Evolutionary conservation across 2,113 vertebrate species (phyloP).

Genomic region (Puffinus mauretanicus): DNA sequence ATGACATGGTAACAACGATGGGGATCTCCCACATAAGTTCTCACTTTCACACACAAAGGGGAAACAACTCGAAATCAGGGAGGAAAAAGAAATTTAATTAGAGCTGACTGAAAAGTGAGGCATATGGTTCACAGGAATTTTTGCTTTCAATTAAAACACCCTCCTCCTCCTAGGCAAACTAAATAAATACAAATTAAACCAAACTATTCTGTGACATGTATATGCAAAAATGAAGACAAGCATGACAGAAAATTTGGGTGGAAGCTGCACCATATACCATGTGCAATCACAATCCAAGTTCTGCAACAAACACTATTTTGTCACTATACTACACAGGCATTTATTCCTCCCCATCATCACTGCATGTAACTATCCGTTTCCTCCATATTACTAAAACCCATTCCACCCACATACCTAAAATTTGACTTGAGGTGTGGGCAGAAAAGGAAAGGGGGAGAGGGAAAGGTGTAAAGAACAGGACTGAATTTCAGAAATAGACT

Average conservation of each 20-base stretch:
- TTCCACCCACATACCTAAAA: constrained; percentile 1
- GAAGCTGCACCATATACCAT: not conserved
- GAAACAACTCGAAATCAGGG: not conserved
- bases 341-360: not conserved
- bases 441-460: not conserved
- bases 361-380: not conserved
- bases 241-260: not conserved
- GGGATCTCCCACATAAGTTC: not conserved
- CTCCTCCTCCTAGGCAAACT: not conserved
- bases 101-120: not conserved
- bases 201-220: not conserved
- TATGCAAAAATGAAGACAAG: not conserved
- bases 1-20: not conserved
- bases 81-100: constrained; percentile 21
- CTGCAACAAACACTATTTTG: not conserved
- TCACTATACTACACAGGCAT: not conserved
- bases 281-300: not conserved
- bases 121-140: not conserved
- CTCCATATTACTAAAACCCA: not conserved
- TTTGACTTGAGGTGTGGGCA: not conserved
- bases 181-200: constrained; percentile 12
- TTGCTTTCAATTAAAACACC: not conserved
- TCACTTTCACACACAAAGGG: not conserved
- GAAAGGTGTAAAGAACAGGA: not conserved
- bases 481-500: not conserved